phyloP scores from a whole-genome alignment of 2,888 invertebrate genomes.

The Plagodis dolabraria region DNA sequence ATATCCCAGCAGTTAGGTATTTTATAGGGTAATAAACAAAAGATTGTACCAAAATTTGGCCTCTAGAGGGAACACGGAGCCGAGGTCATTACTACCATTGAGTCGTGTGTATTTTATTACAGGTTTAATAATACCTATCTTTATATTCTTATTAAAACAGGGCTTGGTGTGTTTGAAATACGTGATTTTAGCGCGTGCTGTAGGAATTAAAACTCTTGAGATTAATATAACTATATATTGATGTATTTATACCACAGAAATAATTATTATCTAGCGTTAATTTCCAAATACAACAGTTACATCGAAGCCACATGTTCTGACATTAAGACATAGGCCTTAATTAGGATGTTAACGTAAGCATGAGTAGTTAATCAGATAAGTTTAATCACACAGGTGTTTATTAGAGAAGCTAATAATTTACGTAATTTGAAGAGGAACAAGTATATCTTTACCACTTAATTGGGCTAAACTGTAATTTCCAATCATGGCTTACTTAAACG shows the following conservation, averaged over 20 bases:
- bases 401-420: conserved; percentile 6
- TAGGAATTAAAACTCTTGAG: conserved; percentile 30
- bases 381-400: conserved; percentile 9
- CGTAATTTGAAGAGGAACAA: conserved; percentile 2
- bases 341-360: conserved; percentile 8
- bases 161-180: too few relatives aligned
- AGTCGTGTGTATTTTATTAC: conserved; percentile 55
- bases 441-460: neutral
- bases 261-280: conserved; percentile 2
- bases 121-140: conserved; percentile 32
- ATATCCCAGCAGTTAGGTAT: conserved; percentile 29
- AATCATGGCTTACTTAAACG: neutral
- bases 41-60: conserved; percentile 57
- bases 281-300: conserved; percentile 7
- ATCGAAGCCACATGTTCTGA: conserved; percentile 3
- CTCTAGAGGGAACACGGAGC: conserved; percentile 45
- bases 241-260: too few relatives aligned
- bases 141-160: conserved; percentile 14
- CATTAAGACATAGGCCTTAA: conserved; percentile 12
- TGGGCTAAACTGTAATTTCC: neutral
- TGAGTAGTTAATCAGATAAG: neutral
- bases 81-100: conserved; percentile 58
- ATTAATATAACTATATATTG: too few relatives aligned
- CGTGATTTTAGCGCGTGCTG: conserved; percentile 21
- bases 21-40: conserved; percentile 54